Evolutionary conservation across 2,113 vertebrate genomes (phyloP).

Genomic region (Oenanthe oenanthe): DNA sequence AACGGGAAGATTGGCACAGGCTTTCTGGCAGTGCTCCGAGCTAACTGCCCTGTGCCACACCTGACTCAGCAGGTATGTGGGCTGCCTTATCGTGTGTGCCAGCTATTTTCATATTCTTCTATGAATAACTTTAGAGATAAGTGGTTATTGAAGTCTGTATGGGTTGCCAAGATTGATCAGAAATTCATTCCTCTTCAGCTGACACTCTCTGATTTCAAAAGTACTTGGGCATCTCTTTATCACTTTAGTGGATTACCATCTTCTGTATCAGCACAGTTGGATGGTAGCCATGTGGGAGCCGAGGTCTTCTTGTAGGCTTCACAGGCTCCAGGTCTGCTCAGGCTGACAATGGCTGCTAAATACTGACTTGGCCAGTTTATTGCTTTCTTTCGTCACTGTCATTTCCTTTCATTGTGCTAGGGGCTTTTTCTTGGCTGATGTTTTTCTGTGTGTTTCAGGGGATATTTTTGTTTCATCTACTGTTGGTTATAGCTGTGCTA

Average conservation of each 20-base stretch:
- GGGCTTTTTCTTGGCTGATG: not conserved
- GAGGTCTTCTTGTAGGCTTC: not conserved
- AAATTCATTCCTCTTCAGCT: not conserved
- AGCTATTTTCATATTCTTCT: not conserved
- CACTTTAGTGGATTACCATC: not conserved
- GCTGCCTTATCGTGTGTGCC: not conserved
- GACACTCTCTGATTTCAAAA: not conserved
- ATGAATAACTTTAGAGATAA: not conserved
- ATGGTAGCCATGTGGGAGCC: not conserved
- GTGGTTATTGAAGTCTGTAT: not conserved
- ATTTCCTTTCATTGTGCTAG: conserved; percentile 28
- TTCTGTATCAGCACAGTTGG: not conserved
- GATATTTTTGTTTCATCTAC: not conserved
- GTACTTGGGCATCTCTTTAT: not conserved
- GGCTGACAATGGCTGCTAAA: not conserved
- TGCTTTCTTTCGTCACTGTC: not conserved
- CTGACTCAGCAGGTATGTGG: not conserved
- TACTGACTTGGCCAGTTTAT: not conserved
- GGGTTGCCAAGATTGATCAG: not conserved
- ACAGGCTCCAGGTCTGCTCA: not conserved
- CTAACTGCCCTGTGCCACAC: not conserved
- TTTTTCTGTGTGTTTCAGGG: not conserved
- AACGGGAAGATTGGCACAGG: rapidly evolving
- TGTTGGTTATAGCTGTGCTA: not conserved
- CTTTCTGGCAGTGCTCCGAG: not conserved